These are phyloP conservation scores for Eupeodes latifasciatus DNA, from an alignment of 2,888 invertebrate genomes.

Conservation along the genomic window DNA sequence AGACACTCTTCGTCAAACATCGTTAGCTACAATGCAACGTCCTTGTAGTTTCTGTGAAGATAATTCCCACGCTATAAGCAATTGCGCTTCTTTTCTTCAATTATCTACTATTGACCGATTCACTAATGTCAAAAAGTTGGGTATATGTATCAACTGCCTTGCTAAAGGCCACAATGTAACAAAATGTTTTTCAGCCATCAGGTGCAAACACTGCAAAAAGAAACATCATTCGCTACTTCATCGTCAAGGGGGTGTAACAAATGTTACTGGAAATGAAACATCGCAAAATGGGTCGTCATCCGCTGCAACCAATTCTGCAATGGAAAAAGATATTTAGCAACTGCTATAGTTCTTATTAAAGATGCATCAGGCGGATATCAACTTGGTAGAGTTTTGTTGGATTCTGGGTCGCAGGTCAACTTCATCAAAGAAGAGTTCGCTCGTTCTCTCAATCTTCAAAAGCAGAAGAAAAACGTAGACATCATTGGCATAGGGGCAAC, in stretches of 20 bases:
- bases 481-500: constrained; percentile 20
- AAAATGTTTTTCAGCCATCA: background rate
- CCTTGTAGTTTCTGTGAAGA: constrained; percentile 4
- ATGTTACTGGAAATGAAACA: background rate
- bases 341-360: too few relatives aligned
- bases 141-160: constrained; percentile 1
- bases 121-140: background rate
- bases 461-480: constrained; percentile 24
- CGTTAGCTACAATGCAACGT: background rate
- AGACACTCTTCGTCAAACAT: background rate
- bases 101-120: constrained; percentile 14
- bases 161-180: constrained; percentile 1
- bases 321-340: background rate
- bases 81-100: constrained; percentile 2
- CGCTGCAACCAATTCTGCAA: constrained; percentile 27
- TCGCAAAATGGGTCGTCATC: too few relatives aligned
- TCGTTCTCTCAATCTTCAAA: constrained; percentile 10
- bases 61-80: constrained; percentile 9
- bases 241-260: constrained; percentile 7
- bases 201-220: background rate
- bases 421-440: constrained; percentile 41
- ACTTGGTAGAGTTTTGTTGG: constrained; percentile 16
- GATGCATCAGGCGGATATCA: constrained; percentile 9
- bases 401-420: constrained; percentile 50
- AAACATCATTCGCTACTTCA: constrained; percentile 31